These are phyloP conservation scores for Acropternis orthonyx DNA, from an alignment of 2,797 vertebrate genomes.

Conservation along the genomic window DNA sequence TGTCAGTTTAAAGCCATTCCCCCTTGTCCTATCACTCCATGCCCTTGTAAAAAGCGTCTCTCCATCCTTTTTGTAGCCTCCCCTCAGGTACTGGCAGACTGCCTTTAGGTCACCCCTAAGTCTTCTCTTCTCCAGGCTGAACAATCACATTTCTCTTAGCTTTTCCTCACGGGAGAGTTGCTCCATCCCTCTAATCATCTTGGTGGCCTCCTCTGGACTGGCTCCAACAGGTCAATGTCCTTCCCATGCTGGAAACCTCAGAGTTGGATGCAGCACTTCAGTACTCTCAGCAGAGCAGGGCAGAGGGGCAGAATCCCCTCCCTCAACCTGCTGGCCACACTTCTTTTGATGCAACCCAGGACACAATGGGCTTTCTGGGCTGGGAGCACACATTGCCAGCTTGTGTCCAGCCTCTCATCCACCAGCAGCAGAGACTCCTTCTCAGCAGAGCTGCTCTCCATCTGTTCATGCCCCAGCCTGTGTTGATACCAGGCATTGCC, in stretches of 20 bases:
- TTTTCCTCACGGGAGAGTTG: neutral
- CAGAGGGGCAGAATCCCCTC: neutral
- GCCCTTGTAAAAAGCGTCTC: neutral
- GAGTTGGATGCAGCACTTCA: neutral
- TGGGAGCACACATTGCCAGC: neutral
- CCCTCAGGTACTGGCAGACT: neutral
- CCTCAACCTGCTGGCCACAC: neutral
- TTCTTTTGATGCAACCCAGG: neutral
- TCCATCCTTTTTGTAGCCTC: neutral
- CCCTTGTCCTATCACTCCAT: neutral
- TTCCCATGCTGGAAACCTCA: too few species aligned
- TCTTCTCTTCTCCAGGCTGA: neutral
- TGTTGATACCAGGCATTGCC: neutral
- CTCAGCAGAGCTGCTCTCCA: neutral
- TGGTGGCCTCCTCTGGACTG: neutral
- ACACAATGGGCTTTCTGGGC: neutral
- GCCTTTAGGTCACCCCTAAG: neutral
- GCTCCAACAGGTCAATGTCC: neutral
- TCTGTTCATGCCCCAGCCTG: neutral
- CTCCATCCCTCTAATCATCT: neutral
- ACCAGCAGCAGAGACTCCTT: neutral
- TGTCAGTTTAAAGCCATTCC: neutral
- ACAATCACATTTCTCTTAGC: neutral
- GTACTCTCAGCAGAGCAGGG: neutral
- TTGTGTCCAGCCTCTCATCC: neutral